Evolutionary conservation across 2,113 vertebrate genomes (phyloP).

Genomic region (Anoplopoma fimbria): DNA sequence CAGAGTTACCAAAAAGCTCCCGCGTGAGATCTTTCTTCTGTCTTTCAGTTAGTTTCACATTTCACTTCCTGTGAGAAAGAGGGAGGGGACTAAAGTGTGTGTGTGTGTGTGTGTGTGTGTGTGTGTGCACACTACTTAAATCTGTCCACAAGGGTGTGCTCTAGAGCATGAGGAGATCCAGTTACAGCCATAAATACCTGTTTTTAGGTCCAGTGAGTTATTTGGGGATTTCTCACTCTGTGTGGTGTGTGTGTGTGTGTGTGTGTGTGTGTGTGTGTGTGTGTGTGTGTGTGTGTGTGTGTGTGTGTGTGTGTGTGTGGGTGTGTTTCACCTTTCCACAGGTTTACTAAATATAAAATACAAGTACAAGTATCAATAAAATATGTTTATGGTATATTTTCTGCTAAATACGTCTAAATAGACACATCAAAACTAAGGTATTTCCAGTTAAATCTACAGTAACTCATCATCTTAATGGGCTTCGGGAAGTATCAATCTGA

Average conservation of each 20-base stretch:
- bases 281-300: too few relatives aligned
- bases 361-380: background rate
- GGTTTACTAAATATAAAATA: background rate
- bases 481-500: too few relatives aligned
- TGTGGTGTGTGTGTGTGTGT: too few relatives aligned
- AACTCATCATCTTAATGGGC: background rate
- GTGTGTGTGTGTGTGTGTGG: too few relatives aligned
- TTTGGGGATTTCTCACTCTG: too few relatives aligned
- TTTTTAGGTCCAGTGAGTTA: too few relatives aligned
- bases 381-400: background rate
- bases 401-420: background rate
- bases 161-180: too few relatives aligned
- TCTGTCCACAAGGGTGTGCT: too few relatives aligned
- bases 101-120: too few relatives aligned
- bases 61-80: slow-evolving; percentile 19
- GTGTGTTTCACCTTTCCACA: background rate
- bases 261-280: too few relatives aligned
- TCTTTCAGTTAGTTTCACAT: background rate
- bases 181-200: too few relatives aligned
- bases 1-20: background rate
- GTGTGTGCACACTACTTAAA: background rate
- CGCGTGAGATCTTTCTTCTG: background rate
- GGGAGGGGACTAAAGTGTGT: slow-evolving; percentile 45
- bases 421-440: background rate
- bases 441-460: background rate